phyloP scores from a whole-genome alignment of 2,797 vertebrate genomes.

The Callimico goeldii region DNA sequence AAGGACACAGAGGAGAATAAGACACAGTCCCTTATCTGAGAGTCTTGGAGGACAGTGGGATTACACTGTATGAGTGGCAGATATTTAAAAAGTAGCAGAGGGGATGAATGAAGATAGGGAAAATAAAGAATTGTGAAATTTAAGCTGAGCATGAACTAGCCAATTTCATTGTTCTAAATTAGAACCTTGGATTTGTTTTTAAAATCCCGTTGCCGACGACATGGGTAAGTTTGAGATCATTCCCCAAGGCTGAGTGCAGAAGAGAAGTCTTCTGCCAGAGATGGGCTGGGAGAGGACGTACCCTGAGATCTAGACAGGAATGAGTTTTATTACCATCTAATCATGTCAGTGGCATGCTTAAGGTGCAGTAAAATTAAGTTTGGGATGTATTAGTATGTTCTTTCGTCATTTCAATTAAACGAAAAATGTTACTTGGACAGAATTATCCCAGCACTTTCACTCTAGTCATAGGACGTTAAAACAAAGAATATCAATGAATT shows the following conservation, averaged over 20 bases:
- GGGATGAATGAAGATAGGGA: not conserved
- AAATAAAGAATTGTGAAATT: not conserved
- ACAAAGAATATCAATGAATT: not conserved
- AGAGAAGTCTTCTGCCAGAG: not conserved
- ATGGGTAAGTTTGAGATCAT: not conserved
- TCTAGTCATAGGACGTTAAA: not conserved
- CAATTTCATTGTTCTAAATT: not conserved
- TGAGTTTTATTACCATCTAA: not conserved
- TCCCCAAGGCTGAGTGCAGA: not conserved
- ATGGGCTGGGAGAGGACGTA: not conserved
- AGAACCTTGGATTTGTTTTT: not conserved
- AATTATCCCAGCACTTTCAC: not conserved
- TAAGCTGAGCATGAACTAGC: not conserved
- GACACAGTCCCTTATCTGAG: too few species aligned
- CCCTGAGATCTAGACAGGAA: not conserved
- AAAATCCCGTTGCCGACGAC: not conserved
- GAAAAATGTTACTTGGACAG: not conserved
- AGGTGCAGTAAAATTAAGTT: not conserved
- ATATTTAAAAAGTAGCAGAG: not conserved
- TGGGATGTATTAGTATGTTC: not conserved
- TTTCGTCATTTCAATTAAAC: constrained; percentile 11
- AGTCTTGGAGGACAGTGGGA: not conserved
- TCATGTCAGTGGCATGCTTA: not conserved
- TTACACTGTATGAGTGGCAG: not conserved
- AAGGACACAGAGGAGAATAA: not conserved